phyloP scores from a whole-genome alignment of 1,140 invertebrate species.

The Ceratina japonica region DNA sequence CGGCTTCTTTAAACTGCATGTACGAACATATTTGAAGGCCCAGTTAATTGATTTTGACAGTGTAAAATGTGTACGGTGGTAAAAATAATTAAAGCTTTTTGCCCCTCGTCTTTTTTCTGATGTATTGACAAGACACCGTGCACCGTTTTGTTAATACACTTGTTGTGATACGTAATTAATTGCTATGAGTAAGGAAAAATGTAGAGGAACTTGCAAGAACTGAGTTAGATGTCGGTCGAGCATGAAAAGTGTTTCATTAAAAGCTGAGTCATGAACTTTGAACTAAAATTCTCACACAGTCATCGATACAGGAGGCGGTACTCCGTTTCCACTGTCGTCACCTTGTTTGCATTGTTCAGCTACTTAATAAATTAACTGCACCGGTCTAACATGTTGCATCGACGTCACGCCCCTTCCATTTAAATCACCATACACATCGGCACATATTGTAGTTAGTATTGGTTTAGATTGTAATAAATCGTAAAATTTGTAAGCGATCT shows the following conservation, averaged over 20 bases:
- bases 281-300: too few relatives aligned
- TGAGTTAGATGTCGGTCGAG: too few relatives aligned
- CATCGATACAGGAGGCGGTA: neutral
- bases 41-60: neutral
- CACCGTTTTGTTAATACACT: too few relatives aligned
- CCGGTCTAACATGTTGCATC: neutral
- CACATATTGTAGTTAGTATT: neutral
- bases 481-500: too few relatives aligned
- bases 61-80: neutral
- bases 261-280: too few relatives aligned
- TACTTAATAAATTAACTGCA: slow-evolving; percentile 33
- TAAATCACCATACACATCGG: too few relatives aligned
- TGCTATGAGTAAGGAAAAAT: too few relatives aligned
- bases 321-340: slow-evolving; percentile 19
- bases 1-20: slow-evolving; percentile 1
- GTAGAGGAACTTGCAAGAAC: too few relatives aligned
- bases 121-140: too few relatives aligned
- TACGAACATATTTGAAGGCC: neutral
- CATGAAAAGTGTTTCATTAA: too few relatives aligned
- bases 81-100: neutral
- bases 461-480: too few relatives aligned
- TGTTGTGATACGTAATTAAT: too few relatives aligned
- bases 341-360: slow-evolving; percentile 6
- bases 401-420: slow-evolving; percentile 5
- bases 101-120: neutral